Percentiles rank a stretch among this genome's conserved stretches.
Evolutionary conservation across 1,140 invertebrate genomes (phyloP).

Genomic region (Scaptomyza graminum): DNA sequence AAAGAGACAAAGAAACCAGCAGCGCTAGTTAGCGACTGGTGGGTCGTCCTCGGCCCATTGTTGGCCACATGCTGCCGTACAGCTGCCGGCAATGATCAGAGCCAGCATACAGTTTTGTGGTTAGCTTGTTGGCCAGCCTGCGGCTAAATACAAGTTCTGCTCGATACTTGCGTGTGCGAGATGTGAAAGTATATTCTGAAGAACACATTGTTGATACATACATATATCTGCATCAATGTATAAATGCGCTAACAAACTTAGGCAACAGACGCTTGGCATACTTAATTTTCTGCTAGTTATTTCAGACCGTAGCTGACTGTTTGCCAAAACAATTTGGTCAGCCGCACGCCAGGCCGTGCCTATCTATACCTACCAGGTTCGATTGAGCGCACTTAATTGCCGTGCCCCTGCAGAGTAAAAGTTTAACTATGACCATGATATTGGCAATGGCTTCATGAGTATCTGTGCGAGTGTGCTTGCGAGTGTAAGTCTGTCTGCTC

Average conservation of each 20-base stretch:
- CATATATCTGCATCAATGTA: conserved; percentile 1
- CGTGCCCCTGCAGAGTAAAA: conserved; percentile 14
- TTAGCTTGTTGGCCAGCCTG: conserved; percentile 52
- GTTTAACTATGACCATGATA: conserved; percentile 19
- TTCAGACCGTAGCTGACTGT: conserved; percentile 1
- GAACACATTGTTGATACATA: conserved; percentile 4
- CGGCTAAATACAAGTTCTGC: conserved; percentile 17
- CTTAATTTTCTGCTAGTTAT: conserved; percentile 27
- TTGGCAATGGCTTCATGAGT: conserved; percentile 14
- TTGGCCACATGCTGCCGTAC: conserved; percentile 50
- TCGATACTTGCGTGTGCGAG: conserved; percentile 49
- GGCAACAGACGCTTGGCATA: conserved; percentile 20
- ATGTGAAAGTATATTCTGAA: conserved; percentile 69
- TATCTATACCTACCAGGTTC: background rate
- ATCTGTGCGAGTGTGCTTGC: background rate
- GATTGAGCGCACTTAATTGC: conserved; percentile 59
- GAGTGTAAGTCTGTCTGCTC: conserved; percentile 6
- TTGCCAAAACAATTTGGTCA: conserved; percentile 34
- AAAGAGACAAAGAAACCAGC: background rate
- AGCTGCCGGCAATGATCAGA: conserved; percentile 37
- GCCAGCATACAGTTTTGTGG: conserved; percentile 44
- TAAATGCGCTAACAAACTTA: conserved; percentile 17
- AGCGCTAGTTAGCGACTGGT: background rate
- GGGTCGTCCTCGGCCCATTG: conserved; percentile 1
- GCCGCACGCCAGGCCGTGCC: conserved; percentile 30